Evolutionary conservation across 2,113 vertebrate genomes (phyloP).

Genomic region (Mixornis gularis): DNA sequence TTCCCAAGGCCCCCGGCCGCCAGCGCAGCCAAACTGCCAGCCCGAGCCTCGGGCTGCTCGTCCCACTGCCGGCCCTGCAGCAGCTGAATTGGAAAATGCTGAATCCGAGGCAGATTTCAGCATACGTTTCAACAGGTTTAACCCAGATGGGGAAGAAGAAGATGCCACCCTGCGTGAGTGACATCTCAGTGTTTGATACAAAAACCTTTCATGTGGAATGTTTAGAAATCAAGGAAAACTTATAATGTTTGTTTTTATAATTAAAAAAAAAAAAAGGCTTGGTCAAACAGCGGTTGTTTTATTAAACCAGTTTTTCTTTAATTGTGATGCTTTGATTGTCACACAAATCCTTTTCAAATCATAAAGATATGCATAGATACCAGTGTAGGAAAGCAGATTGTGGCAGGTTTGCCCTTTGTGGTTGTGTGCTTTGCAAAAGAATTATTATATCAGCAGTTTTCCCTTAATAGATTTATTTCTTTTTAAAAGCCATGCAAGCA

Average conservation of each 20-base stretch:
- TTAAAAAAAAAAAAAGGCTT: slow-evolving; percentile 14
- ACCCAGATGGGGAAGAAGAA: slow-evolving; percentile 86
- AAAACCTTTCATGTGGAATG: slow-evolving; percentile 52
- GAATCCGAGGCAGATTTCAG: slow-evolving; percentile 76
- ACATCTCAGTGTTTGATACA: slow-evolving; percentile 52
- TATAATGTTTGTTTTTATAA: slow-evolving; percentile 42
- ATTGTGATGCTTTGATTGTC: slow-evolving; percentile 56
- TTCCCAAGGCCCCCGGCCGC: slow-evolving; percentile 58
- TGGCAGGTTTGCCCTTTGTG: slow-evolving; percentile 61
- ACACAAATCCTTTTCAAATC: slow-evolving; percentile 36
- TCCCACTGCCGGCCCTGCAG: slow-evolving; percentile 36
- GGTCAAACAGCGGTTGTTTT: slow-evolving; percentile 60
- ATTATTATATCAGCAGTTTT: slow-evolving; percentile 52
- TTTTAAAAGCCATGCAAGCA: slow-evolving; percentile 67
- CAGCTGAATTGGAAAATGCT: slow-evolving; percentile 64
- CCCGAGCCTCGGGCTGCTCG: slow-evolving; percentile 65
- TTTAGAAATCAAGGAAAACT: slow-evolving; percentile 55
- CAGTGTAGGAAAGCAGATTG: slow-evolving; percentile 57
- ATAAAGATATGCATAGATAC: slow-evolving; percentile 55
- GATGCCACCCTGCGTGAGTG: slow-evolving; percentile 82
- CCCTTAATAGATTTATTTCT: slow-evolving; percentile 60
- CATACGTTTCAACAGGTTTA: slow-evolving; percentile 82
- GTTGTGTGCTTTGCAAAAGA: slow-evolving; percentile 67
- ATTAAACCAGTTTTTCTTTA: slow-evolving; percentile 65
- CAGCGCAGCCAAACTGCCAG: slow-evolving; percentile 57